Conservation (phyloP, 2,797 vertebrate species). For the Petrocephalus sullivani region DNA sequence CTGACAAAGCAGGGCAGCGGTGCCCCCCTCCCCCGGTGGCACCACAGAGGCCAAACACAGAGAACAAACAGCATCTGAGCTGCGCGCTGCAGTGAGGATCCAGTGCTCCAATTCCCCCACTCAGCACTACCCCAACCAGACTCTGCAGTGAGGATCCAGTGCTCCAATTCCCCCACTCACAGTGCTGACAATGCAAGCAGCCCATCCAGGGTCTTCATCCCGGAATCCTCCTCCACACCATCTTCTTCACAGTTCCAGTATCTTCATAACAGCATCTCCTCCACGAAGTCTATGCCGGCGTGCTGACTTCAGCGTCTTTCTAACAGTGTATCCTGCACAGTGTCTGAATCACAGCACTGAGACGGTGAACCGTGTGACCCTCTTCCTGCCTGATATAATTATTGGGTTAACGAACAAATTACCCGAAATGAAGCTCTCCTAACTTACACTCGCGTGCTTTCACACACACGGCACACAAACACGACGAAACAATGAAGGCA, state of each 20-base stretch:
- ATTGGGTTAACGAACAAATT: neutral
- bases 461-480: neutral
- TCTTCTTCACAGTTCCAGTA: neutral
- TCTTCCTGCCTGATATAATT: neutral
- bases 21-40: neutral
- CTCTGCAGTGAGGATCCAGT: neutral
- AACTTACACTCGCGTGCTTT: neutral
- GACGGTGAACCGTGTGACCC: neutral
- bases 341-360: neutral
- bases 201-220: neutral
- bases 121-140: neutral
- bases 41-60: constrained; percentile 16
- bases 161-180: neutral
- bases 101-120: neutral
- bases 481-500: neutral
- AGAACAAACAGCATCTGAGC: neutral
- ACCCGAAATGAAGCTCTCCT: neutral
- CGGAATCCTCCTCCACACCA: neutral
- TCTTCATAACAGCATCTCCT: neutral
- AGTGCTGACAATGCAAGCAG: neutral
- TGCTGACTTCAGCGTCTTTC: neutral
- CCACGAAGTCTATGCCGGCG: neutral
- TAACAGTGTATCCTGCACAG: neutral
- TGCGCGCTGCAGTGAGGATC: neutral
- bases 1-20: neutral